A percentile compares a stretch with the other conserved stretches of the same genome.
phyloP scores from a whole-genome alignment of 2,797 vertebrate species.

The Pantherophis vulpinus region DNA sequence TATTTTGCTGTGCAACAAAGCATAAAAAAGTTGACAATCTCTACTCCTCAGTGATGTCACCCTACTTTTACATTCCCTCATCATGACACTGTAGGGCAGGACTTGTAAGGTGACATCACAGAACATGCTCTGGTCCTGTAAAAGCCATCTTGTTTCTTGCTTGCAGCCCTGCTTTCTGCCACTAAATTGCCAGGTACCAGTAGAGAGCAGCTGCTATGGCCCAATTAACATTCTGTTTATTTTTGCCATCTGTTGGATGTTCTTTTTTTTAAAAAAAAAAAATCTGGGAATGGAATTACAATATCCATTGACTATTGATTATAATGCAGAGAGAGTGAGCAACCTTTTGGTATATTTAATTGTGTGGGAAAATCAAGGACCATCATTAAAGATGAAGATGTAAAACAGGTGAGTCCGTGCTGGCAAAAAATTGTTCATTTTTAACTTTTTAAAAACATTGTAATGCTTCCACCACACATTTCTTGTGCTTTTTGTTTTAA shows the following conservation, averaged over 20 bases:
- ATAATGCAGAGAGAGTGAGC: background rate
- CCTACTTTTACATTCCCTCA: background rate
- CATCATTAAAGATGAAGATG: background rate
- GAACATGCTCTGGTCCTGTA: background rate
- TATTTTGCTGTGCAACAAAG: background rate
- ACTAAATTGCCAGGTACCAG: background rate
- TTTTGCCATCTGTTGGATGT: background rate
- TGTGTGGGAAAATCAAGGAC: background rate
- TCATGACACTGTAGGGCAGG: background rate
- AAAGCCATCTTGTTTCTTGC: background rate
- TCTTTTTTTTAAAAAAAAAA: background rate
- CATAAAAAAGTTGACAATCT: background rate
- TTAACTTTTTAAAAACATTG: background rate
- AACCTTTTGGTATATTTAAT: background rate
- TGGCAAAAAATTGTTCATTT: background rate
- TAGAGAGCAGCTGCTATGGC: background rate
- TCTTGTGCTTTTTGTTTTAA: background rate
- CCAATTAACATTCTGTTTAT: background rate
- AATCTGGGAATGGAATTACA: background rate
- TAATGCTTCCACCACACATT: background rate
- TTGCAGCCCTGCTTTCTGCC: background rate
- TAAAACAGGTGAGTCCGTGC: background rate
- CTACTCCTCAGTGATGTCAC: background rate
- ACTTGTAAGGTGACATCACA: background rate
- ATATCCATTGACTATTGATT: background rate